Base-by-base conservation (phyloP, 2,888 invertebrate genomes). In the Polietes domitor region DNA sequence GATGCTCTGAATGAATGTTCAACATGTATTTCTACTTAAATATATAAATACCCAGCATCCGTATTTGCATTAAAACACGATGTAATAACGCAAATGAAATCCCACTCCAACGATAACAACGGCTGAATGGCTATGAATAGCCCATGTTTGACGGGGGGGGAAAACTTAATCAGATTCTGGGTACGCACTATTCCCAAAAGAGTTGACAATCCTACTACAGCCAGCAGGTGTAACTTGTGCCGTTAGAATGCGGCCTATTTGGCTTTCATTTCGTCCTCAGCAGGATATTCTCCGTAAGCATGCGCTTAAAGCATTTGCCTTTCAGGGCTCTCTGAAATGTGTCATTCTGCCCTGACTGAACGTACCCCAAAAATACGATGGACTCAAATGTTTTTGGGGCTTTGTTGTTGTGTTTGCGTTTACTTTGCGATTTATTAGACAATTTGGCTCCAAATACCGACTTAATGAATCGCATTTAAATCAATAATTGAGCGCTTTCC, bases 391-490 rank as follows among this genome's bases (percentile, higher is more conserved):
- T 58, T 15, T 5, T 58, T 50, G 5, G 32, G 12, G 55, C 21
- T 15, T 61, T 61, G 28, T 61, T n/a, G 3, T 28, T 7, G 1
- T 3, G 28, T 15, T 61, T 68, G 24, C 10, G 41, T 41, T 37
- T 7, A 17, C 37, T 2, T 15, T 37, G 43, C 41, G 43, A 68
- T 68, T 68, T 68, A 68, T 41, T 68, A 68, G 68, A 68, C 68
- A 43, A 68, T 68, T 41, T 68, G 37, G 41, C 68, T 43, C 68
- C 43, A 68, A 68, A 68, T 43, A 21, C 15, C 43, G 3, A 68
- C 43, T 43, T 68, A 68, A 68, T 68, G 68, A 43, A 68, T 43
- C n/a, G 43, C 12, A 43, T 43, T 43, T 68, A 24, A 43, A 68
- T 68, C 43, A 68, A 68, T 68, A 43, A 68, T 68, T 68, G 24